These are phyloP conservation scores for Helicoverpa armigera DNA, from an alignment of 1,140 invertebrate genomes.

Conservation along the genomic window DNA sequence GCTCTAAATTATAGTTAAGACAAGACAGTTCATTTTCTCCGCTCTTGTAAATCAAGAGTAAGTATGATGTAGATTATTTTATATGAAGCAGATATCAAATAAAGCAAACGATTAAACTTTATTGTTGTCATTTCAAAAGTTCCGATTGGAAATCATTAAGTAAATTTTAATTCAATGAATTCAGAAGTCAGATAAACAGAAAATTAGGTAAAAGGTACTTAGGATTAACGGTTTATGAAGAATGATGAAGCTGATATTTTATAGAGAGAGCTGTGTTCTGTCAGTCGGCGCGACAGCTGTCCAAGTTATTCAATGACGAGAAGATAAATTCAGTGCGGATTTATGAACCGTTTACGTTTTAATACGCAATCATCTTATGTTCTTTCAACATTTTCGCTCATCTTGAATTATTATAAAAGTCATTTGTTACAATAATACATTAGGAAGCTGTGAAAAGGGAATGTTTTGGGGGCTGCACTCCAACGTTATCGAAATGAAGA, in stretches of 20 bases:
- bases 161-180: neutral
- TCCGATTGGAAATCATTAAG: neutral
- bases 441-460: no score
- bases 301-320: slow-evolving; percentile 19
- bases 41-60: no score
- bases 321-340: slow-evolving; percentile 37
- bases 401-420: no score
- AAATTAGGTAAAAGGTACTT: neutral
- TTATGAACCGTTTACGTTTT: slow-evolving; percentile 8
- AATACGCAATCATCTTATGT: no score
- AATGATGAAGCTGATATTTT: slow-evolving; percentile 5
- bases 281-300: slow-evolving; percentile 30
- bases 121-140: neutral
- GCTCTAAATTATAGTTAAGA: no score
- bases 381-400: no score
- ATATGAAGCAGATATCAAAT: neutral
- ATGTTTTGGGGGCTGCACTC: no score
- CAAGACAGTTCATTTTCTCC: no score
- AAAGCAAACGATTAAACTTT: neutral
- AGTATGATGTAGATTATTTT: no score
- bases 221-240: neutral
- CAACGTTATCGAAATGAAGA: no score
- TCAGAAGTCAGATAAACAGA: neutral
- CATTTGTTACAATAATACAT: no score
- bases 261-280: neutral